Base-by-base conservation (phyloP, 2,797 vertebrate species). In the Anableps anableps region DNA sequence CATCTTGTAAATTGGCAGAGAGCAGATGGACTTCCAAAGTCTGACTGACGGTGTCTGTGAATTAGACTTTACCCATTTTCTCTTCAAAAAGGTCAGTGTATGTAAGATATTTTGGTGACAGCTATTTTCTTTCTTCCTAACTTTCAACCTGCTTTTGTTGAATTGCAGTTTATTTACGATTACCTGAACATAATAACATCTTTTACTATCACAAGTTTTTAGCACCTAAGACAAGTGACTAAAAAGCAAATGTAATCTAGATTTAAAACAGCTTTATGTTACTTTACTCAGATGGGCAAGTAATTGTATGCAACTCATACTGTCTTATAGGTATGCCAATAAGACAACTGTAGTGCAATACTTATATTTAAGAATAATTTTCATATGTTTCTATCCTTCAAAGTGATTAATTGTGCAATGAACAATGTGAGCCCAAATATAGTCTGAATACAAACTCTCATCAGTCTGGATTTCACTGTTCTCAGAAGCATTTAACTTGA, bases 1-100 rank as follows among this genome's bases (percentile, higher is more conserved):
- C 77, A 53, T 82, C 55, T 47, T 5, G 66, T 82, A 77, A 83
- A 90, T 81, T 81, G 76, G 87, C 80, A 80, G 76, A 81, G 53
- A 53, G 34, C n/a, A 8, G 55, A 80, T 76, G 78, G 76, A 86
- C 80, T 71, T 71, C 26, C 60, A 6, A 80, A 71, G 83, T 74
- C 79, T 83, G 80, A 86, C 53, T 83, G 83, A 79, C 83, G 64
- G 75, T 5, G 79, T 86, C 72, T 81, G 82, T 48, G 64, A 50
- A 64, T 64, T 76, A 86, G 26, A 71, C 26, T 71, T 71, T 29
- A n/a, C 68, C 38, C 66, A 53, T 68, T 83, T 81, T 81, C 72
- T 86, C 76, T 38, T 83, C 31, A 45, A 50, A 64, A 29, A 71
- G 75, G 78, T 88, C 29, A 41, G 16, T 36, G 60, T 17, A 19